Evolutionary conservation across 2,888 invertebrate species (phyloP), one percentile per base, ranked within the genome.

Genomic region (Temnothorax ravouxi): DNA sequence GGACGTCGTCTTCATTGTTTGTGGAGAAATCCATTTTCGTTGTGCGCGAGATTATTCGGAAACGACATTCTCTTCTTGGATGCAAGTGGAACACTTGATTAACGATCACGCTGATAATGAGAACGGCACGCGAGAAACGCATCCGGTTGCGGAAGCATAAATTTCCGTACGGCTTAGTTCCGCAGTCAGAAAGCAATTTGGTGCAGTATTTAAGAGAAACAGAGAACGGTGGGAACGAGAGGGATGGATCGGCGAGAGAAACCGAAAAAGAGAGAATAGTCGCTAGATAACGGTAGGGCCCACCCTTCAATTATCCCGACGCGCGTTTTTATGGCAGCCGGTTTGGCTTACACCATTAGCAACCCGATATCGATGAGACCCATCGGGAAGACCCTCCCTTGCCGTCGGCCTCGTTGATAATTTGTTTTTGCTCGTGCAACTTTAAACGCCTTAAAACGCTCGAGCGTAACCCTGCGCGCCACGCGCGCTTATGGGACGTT

Each of bases 321-420:
- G 91, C 90, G 88, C 90, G 91, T 93, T 93, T 93, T 94, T 94
- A 94, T 88, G 89, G 84, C 88, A 88, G 86, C 80, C 77, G 88
- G 92, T 90, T 92, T 93, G 90, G 90, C 91, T 93, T 91, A 91
- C 93, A 89, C 93, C 93, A 94, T 94, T 94, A 94, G 94, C 91
- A 94, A 94, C 92, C 89, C 87, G 94, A 94, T 93, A 94, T 89
- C 86, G 54, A 69, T 79, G 84, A 72, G 84, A 75, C 54, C 52
- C 67, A 29, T 25, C n/a, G 72, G 41, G 66, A 21, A 61, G 76
- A 81, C 77, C 83, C 82, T 61, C 83, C 72, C 61, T 56, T 47
- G 29, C 34, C 54, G 15, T 47, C 29, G 41, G 61, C 61, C 44
- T 61, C 50, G 38, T 52, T 54, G 25, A 77, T 59, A 47, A 76